phyloP scores from a whole-genome alignment of 2,888 invertebrate species.

The Macrophya annulata region DNA sequence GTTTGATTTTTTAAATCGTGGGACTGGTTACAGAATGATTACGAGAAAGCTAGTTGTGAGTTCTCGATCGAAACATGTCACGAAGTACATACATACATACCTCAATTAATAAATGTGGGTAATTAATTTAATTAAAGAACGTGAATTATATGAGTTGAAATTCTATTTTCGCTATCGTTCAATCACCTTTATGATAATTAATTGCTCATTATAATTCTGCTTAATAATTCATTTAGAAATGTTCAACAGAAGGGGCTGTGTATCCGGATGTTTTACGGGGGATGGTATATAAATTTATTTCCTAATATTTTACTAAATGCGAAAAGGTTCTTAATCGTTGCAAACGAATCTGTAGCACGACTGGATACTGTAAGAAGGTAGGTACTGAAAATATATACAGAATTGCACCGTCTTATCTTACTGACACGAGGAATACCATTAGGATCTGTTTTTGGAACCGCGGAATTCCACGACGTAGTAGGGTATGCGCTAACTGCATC shows the following conservation, averaged over 20 bases:
- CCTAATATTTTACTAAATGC: neutral
- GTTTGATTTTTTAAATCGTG: neutral
- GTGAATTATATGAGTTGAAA: neutral
- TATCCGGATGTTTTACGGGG: neutral
- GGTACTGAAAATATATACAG: slow-evolving; percentile 25
- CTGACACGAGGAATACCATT: slow-evolving; percentile 23
- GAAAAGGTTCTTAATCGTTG: neutral
- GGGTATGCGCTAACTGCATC: slow-evolving; percentile 7
- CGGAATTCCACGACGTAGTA: slow-evolving; percentile 25
- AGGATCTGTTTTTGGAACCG: slow-evolving; percentile 39
- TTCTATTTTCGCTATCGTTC: neutral
- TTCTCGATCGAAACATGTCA: neutral
- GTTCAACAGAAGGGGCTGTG: slow-evolving; percentile 1
- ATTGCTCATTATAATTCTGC: neutral
- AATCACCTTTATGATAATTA: neutral
- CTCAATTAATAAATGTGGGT: neutral
- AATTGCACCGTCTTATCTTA: slow-evolving; percentile 10
- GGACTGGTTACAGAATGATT: neutral
- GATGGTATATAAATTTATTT: neutral
- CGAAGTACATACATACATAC: neutral
- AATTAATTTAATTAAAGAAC: neutral
- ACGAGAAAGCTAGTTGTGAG: neutral
- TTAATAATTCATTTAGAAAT: neutral
- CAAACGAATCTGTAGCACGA: neutral
- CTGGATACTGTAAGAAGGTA: neutral